Conservation (phyloP, 2,797 vertebrate species). For the Rhinella marina region DNA sequence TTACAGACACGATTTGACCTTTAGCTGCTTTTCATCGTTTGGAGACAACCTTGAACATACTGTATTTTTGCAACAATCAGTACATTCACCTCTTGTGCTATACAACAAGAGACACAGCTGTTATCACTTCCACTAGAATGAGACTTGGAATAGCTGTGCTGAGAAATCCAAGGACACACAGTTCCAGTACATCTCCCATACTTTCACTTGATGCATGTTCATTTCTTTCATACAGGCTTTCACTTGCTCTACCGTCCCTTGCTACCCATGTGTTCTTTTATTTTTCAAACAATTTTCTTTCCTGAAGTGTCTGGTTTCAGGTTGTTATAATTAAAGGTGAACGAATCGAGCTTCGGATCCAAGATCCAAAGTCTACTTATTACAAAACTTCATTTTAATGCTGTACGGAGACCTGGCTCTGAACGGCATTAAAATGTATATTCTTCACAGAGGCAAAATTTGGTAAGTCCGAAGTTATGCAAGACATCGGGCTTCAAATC, state of each 20-base stretch:
- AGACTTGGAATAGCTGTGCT: not conserved
- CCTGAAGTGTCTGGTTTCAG: no score
- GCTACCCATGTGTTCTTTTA: not conserved
- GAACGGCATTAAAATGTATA: no score
- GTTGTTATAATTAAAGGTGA: no score
- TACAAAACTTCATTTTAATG: no score
- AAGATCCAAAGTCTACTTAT: no score
- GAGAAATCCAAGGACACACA: not conserved
- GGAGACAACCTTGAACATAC: not conserved
- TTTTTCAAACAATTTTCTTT: not conserved
- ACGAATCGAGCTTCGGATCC: no score
- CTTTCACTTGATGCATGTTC: not conserved
- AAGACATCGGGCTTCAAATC: no score
- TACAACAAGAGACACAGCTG: not conserved
- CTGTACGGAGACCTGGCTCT: no score
- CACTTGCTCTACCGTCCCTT: not conserved
- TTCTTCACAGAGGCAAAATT: no score
- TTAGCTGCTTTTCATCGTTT: not conserved
- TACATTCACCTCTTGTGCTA: not conserved
- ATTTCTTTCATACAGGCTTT: not conserved
- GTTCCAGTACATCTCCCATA: not conserved
- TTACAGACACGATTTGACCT: not conserved
- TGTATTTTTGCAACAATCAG: not conserved
- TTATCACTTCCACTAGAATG: not conserved
- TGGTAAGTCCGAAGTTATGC: no score